phyloP scores from a whole-genome alignment of 2,888 invertebrate genomes.

The Strigamia maritima region DNA sequence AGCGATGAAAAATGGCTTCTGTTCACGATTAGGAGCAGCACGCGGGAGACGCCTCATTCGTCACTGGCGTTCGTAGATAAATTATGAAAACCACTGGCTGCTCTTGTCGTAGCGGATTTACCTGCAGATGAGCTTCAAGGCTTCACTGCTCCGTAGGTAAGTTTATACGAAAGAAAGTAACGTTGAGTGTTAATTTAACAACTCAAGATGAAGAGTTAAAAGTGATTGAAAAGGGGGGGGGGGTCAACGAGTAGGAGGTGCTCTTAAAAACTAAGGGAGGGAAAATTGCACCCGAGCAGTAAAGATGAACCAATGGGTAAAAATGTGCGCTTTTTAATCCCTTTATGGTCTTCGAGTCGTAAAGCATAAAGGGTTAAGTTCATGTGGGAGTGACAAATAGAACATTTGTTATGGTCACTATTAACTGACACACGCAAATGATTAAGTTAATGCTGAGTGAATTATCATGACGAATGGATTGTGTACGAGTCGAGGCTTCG shows the following conservation, averaged over 20 bases:
- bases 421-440: conserved; percentile 31
- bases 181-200: not conserved
- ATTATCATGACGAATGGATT: conserved; percentile 31
- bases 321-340: not conserved
- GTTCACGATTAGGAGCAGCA: conserved; percentile 29
- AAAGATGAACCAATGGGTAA: not conserved
- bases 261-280: not conserved
- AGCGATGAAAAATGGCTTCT: conserved; percentile 36
- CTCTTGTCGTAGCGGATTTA: conserved; percentile 8
- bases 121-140: conserved; percentile 25
- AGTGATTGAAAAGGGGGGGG: not conserved
- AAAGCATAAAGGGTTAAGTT: conserved; percentile 25
- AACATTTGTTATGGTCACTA: conserved; percentile 21
- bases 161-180: not conserved
- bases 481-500: not conserved
- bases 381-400: conserved; percentile 21
- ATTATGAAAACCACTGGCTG: conserved; percentile 38
- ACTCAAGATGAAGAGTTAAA: not conserved
- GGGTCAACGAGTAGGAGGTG: not conserved
- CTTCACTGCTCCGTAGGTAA: conserved; percentile 3
- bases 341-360: not conserved
- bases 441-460: conserved; percentile 31
- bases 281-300: not conserved
- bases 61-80: conserved; percentile 37
- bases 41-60: conserved; percentile 37